Conservation (phyloP, 2,113 vertebrate species). For the Tupaia tana region DNA sequence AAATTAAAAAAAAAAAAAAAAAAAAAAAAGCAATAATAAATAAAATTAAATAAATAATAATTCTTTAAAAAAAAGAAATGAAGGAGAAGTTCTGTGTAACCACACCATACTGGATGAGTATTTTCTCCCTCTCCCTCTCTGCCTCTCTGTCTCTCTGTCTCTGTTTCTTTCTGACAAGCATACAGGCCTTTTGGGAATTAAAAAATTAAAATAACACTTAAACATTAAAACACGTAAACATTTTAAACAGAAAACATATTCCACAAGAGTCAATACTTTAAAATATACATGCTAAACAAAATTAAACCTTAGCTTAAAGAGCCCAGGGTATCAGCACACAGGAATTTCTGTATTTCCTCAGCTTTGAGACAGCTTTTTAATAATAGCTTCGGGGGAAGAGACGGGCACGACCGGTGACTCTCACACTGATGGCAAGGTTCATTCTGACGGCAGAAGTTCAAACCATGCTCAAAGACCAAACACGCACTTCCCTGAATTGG, state of each 20-base stretch:
- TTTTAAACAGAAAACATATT: slow-evolving; percentile 32
- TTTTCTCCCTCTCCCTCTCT: no score
- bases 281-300: not conserved
- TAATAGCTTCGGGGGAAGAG: not conserved
- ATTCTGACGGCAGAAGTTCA: not conserved
- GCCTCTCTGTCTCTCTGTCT: no score
- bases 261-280: not conserved
- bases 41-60: no score
- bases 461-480: not conserved
- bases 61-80: no score
- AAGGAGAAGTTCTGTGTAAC: no score
- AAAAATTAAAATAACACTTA: no score
- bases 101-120: no score
- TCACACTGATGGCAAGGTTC: not conserved
- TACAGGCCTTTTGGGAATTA: no score
- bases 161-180: no score
- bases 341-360: not conserved
- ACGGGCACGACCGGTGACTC: not conserved
- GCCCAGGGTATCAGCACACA: not conserved
- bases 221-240: not conserved
- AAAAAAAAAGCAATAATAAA: no score
- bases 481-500: not conserved
- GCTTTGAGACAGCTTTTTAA: not conserved
- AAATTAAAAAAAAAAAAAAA: no score
- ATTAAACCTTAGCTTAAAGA: not conserved